Evolutionary conservation across 1,140 invertebrate genomes (phyloP), one percentile per base, ranked within the genome.

Genomic region (Ostrea denselamellosa): DNA sequence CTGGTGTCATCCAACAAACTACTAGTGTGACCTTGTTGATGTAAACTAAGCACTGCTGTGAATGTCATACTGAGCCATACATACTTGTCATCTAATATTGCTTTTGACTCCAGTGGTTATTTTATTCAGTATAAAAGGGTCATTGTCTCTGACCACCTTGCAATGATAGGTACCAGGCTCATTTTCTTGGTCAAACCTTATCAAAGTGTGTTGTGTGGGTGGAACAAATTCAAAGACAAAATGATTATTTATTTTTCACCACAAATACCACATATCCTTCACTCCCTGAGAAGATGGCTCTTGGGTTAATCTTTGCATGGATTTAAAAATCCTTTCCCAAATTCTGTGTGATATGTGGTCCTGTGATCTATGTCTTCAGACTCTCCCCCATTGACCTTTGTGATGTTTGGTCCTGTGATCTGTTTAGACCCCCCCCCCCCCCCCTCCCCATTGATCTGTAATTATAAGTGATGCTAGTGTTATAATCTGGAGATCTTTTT

Each of bases 1-100:
- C 28, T 28, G 68, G 68, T 77, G 68, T 77, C 68, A 77, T 77
- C 68, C 68, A 77, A 25, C 9, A 77, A 77, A 77, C 68, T 25
- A 34, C 25, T 28, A 10, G 9, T 77, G 28, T 77, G 28, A 34
- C 68, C 68, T 77, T 25, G 25, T 77, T 34, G 25, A 25, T 25
- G 28, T n/a, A 68, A 77, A 25, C 25, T 25, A 17, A 77, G 28
- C 25, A 77, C 1, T 25, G 22, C 8, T 25, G 4, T 77, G 22
- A 77, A 77, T 77, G 68, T 77, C 68, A 77, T 25, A 25, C 5
- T 34, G 28, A 77, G 14, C 68, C 3, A 77, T 22, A 25, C 14
- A 25, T 10, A 77, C 25, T 77, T 28, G 25, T 28, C 25, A 77
- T 34, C 25, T 34, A 77, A 62, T 19, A 19, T 62, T n/a, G 17